phyloP scores from a whole-genome alignment of 2,888 invertebrate genomes.

The Sycophila texana region DNA sequence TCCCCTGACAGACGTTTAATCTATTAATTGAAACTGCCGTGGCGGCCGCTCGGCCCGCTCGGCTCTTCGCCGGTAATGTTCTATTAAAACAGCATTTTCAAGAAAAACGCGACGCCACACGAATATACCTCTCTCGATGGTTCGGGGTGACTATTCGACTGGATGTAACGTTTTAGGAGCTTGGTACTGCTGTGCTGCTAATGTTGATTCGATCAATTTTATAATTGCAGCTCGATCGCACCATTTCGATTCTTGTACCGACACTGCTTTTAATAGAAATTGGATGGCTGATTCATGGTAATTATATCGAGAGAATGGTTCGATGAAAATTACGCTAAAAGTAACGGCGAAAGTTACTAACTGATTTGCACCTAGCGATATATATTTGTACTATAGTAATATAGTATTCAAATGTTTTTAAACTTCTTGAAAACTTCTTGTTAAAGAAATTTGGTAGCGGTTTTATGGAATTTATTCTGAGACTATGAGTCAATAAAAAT shows the following conservation, averaged over 20 bases:
- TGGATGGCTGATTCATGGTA: background rate
- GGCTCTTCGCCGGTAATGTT: constrained; percentile 14
- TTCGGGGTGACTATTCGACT: constrained; percentile 4
- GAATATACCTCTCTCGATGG: constrained; percentile 1
- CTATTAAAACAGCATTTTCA: constrained; percentile 51
- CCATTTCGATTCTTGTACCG: background rate
- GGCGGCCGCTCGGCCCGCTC: background rate
- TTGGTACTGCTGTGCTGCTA: background rate
- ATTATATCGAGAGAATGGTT: no score
- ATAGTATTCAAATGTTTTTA: no score
- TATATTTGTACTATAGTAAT: no score
- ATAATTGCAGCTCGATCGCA: constrained; percentile 17
- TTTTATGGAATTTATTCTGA: no score
- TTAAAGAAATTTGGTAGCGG: no score
- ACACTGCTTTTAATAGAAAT: background rate
- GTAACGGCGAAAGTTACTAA: no score
- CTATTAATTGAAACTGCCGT: constrained; percentile 57
- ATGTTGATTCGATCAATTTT: constrained; percentile 17
- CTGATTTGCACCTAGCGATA: no score
- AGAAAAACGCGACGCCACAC: constrained; percentile 42
- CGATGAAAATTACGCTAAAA: no score
- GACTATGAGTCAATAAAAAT: no score
- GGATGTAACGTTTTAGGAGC: background rate
- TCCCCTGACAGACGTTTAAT: constrained; percentile 57
- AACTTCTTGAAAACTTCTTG: no score